Base-by-base conservation (phyloP, 2,113 vertebrate genomes). In the Rutilus rutilus region DNA sequence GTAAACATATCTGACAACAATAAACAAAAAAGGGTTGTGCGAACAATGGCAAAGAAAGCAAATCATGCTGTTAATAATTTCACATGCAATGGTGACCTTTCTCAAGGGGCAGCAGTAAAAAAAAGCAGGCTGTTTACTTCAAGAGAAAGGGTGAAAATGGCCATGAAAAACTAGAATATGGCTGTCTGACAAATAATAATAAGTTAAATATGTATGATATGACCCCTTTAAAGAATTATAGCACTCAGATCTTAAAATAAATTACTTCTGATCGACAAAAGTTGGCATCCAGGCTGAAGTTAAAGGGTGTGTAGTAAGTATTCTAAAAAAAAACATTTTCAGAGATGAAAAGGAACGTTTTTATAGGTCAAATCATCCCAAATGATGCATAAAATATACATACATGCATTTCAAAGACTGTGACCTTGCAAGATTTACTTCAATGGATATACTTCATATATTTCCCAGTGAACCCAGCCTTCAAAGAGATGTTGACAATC, bases 361-460 rank as follows among this genome's bases (percentile, higher is more conserved):
- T 77, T 74, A 1, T 77, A 77, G 75, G 75, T 77, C 75, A 77
- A 33, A 54, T 54, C 50, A 17, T 33, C 45, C 50, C 54, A 52
- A 83, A 4, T 30, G 45, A 69, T 30, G 30, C 45, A 82, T 36
- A 82, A 50, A 52, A 52, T 52, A 33, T 39, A 71, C 33, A 54
- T 54, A 33, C 65, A 71, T 36, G 27, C 47, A 83, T 45, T 71
- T 69, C 81, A 83, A 75, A 84, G 69, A 54, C 30, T 59, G 45
- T n/a, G 45, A 71, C 65, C 30, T 83, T 17, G 15, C 64, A 57
- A 54, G 54, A 25, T 33, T 6, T 14, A 57, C 27, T 73, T 69
- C 10, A 25, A 73, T 30, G n/a, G 33, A 73, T 67, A 39, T 5
- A 21, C 8, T 83, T 75, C 8, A 27, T 50, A 21, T 42, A 62